Evolutionary conservation across 2,113 vertebrate genomes (phyloP).

Genomic region (Stigmatopora argus): DNA sequence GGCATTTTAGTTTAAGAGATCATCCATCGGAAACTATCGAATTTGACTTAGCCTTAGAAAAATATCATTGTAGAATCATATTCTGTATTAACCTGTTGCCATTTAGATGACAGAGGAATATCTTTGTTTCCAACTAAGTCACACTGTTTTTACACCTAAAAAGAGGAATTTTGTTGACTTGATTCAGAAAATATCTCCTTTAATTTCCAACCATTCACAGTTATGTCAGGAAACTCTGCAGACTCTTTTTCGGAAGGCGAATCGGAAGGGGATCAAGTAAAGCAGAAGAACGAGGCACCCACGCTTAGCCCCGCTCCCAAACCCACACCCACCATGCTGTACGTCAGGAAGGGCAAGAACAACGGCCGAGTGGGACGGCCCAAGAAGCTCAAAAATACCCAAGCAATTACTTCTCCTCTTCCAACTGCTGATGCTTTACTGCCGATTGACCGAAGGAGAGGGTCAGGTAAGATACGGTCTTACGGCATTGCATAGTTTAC

Average conservation of each 20-base stretch:
- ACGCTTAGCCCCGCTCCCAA: slow-evolving; percentile 10
- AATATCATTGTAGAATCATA: too few relatives aligned
- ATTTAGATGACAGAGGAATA: too few relatives aligned
- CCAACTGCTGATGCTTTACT: slow-evolving; percentile 17
- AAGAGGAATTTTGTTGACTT: too few relatives aligned
- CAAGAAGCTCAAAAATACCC: slow-evolving; percentile 62
- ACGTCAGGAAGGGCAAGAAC: slow-evolving; percentile 63
- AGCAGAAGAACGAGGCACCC: slow-evolving; percentile 52
- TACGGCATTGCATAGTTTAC: slow-evolving; percentile 13
- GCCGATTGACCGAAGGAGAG: slow-evolving; percentile 48
- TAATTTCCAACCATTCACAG: slow-evolving; percentile 28
- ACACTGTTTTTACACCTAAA: too few relatives aligned
- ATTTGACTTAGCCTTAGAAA: too few relatives aligned
- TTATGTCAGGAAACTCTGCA: slow-evolving; percentile 77
- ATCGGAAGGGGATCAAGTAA: slow-evolving; percentile 64
- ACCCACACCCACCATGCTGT: slow-evolving; percentile 53
- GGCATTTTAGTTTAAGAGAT: too few relatives aligned
- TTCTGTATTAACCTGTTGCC: too few relatives aligned
- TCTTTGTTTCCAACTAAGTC: too few relatives aligned
- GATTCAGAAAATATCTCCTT: too few relatives aligned
- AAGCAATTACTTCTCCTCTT: slow-evolving; percentile 6
- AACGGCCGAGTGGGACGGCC: slow-evolving; percentile 62
- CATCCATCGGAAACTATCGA: too few relatives aligned
- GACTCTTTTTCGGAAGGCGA: slow-evolving; percentile 72
- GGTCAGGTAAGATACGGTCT: slow-evolving; percentile 61